Evolutionary conservation across 1,140 invertebrate genomes (phyloP).

Genomic region (Apis laboriosa): DNA sequence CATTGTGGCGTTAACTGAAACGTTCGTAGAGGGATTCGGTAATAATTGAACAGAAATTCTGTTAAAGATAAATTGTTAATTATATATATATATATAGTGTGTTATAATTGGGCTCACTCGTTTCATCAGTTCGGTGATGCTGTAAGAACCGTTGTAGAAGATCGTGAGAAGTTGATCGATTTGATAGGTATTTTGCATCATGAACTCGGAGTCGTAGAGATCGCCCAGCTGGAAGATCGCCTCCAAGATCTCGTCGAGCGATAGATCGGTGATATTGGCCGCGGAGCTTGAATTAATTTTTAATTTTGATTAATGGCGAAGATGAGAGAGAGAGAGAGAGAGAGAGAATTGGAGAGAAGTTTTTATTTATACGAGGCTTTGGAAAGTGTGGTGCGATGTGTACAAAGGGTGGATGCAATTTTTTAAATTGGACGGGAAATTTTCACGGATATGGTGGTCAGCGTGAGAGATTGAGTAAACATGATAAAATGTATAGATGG

Average conservation of each 20-base stretch:
- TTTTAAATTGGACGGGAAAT: neutral
- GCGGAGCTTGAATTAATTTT: slow-evolving; percentile 34
- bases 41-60: too few relatives aligned
- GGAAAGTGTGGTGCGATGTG: too few relatives aligned
- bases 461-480: neutral
- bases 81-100: neutral
- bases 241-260: slow-evolving; percentile 31
- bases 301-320: neutral
- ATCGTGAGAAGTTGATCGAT: slow-evolving; percentile 47
- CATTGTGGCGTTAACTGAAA: slow-evolving; percentile 81
- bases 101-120: neutral
- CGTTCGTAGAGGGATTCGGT: neutral
- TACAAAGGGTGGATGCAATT: neutral
- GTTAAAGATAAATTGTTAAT: neutral
- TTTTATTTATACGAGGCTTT: neutral
- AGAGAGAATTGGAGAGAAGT: neutral
- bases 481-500: neutral
- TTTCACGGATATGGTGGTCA: neutral
- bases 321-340: neutral
- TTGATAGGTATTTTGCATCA: neutral
- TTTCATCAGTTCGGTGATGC: slow-evolving; percentile 58
- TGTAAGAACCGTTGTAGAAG: slow-evolving; percentile 38
- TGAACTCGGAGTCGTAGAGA: slow-evolving; percentile 45
- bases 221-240: slow-evolving; percentile 52
- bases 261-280: slow-evolving; percentile 39